These are phyloP conservation scores for Amazona ochrocephala DNA, from an alignment of 2,797 vertebrate species.

Conservation along the genomic window DNA sequence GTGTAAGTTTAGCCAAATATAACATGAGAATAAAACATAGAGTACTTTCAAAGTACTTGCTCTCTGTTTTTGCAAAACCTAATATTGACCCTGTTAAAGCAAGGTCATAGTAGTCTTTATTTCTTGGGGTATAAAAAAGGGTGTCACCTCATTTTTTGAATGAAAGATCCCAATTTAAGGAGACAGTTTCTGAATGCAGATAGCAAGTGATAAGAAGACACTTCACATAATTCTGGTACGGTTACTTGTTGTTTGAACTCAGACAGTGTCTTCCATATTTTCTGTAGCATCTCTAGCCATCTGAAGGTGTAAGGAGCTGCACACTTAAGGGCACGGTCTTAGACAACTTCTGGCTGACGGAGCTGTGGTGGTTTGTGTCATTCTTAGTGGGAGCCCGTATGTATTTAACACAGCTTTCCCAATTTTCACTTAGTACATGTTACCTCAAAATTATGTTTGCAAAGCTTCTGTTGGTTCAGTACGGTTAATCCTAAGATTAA, in stretches of 20 bases:
- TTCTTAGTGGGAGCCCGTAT: neutral
- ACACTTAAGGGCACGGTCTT: neutral
- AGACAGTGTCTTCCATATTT: rapidly evolving
- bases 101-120: neutral
- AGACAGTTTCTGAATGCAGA: neutral
- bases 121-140: neutral
- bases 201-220: neutral
- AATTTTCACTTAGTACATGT: neutral
- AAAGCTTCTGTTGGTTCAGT: neutral
- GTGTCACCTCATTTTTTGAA: neutral
- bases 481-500: neutral
- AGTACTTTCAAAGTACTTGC: neutral
- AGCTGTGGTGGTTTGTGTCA: neutral
- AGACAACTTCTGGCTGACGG: neutral
- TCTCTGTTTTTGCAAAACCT: neutral
- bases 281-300: neutral
- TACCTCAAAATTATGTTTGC: neutral
- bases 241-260: neutral
- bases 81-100: neutral
- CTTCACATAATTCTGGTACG: neutral
- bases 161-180: neutral
- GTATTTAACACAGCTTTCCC: neutral
- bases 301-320: neutral
- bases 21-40: neutral
- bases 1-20: neutral